Evolutionary conservation across 2,888 invertebrate species (phyloP), one percentile per base, ranked within the genome.

Genomic region (Drosophila robusta): DNA sequence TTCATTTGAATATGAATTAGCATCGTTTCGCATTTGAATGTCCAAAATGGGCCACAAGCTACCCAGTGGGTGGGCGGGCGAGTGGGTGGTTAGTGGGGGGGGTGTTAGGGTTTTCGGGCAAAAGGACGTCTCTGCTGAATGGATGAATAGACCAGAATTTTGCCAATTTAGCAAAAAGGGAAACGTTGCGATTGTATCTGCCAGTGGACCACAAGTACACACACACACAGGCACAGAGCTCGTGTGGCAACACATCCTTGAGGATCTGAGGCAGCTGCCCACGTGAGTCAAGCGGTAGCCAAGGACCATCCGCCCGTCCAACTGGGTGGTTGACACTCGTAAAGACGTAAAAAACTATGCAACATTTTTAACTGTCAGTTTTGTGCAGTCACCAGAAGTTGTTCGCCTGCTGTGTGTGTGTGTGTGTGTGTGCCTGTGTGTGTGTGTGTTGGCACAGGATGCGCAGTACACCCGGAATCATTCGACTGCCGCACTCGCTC

Each of bases 1-100:
- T 89, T 89, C 89, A 89, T 89, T 89, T 89, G 89, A 89, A 89
- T 90, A 83, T 83, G 89, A 90, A 89, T 89, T 89, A 87, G 90
- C 89, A 83, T 74, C 79, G 83, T 89, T 89, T 78, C 78, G 75
- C 70, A 80, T 82, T 75, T 80, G 73, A 82, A 79, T 75, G 75
- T 78, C 67, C 71, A 55, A 76, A 68, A 51, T 67, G 63, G 64
- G 66, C 75, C 70, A 73, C 44, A 63, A 29, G 26, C 24, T 32
- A 50, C 39, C 24, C 51, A 51, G 16, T 45, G 62, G 49, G 46
- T 51, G 60, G 39, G 16, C 18, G 32, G 38, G 16, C 49, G 45
- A 14, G 44, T 16, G 47, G 44, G 14, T 50, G 38, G 45, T 11
- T 29, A n/a, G 50, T n/a, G 46, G 38, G 12, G 8, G 8, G 42